Percentiles rank a stretch among this genome's conserved stretches.
These are phyloP conservation scores for Cantharis flavilabris DNA, from an alignment of 2,888 invertebrate genomes.

Conservation along the genomic window DNA sequence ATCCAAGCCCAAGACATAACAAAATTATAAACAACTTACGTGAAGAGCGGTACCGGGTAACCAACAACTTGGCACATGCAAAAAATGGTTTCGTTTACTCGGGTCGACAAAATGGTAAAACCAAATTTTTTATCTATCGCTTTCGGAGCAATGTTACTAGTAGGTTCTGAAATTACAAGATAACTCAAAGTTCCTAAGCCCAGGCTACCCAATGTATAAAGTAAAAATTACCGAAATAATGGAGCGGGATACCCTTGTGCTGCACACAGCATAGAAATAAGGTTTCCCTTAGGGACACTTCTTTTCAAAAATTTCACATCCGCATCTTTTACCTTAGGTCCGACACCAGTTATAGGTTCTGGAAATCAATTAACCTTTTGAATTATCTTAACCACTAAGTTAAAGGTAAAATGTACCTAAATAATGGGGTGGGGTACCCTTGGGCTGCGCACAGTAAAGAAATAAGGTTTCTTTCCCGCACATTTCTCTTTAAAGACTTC, in stretches of 20 bases:
- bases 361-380: conserved; percentile 6
- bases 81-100: conserved; percentile 59
- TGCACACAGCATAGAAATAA: conserved; percentile 56
- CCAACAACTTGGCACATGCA: conserved; percentile 72
- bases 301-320: conserved; percentile 56
- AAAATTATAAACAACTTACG: conserved; percentile 57
- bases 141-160: conserved; percentile 67
- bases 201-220: neutral
- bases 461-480: conserved; percentile 44
- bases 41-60: conserved; percentile 71
- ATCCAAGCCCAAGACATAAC: conserved; percentile 14
- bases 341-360: conserved; percentile 59
- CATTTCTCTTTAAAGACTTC: conserved; percentile 54
- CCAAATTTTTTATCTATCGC: conserved; percentile 59
- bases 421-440: conserved; percentile 65
- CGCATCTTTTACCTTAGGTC: conserved; percentile 58
- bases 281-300: conserved; percentile 43
- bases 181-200: neutral
- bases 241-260: conserved; percentile 65
- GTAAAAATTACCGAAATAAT: conserved; percentile 62
- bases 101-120: conserved; percentile 64
- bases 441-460: conserved; percentile 58
- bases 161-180: conserved; percentile 63
- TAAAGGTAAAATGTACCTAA: conserved; percentile 61
- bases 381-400: neutral